Conservation (phyloP, 2,113 vertebrate genomes). For the Oenanthe oenanthe region DNA sequence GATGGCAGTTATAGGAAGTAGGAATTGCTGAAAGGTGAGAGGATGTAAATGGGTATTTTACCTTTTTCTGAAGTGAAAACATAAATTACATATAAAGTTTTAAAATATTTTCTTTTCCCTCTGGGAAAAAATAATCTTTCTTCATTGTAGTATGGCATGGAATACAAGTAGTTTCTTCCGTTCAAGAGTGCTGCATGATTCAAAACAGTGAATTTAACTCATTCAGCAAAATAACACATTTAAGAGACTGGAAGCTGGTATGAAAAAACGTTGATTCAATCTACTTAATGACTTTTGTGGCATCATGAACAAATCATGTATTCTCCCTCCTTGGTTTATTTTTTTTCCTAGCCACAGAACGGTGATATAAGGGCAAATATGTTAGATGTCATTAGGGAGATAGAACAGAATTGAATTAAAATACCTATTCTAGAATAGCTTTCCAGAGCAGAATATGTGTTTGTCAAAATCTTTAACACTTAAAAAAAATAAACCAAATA, state of each 20-base stretch:
- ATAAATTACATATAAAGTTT: not conserved
- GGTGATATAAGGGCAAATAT: not conserved
- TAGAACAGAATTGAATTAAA: not conserved
- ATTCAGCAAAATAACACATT: not conserved
- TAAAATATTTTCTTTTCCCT: not conserved
- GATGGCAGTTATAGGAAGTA: not conserved
- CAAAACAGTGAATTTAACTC: not conserved
- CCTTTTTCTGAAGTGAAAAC: not conserved
- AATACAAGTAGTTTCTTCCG: not conserved
- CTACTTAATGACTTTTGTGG: not conserved
- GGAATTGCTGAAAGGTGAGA: not conserved
- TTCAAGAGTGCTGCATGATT: not conserved
- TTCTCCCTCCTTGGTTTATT: not conserved
- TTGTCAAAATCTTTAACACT: not conserved
- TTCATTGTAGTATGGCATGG: not conserved
- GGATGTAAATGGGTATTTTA: not conserved
- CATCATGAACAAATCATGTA: not conserved
- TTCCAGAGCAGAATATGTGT: not conserved
- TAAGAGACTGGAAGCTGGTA: not conserved
- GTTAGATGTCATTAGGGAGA: not conserved
- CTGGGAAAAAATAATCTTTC: not conserved
- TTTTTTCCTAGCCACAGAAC: not conserved
- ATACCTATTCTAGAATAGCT: not conserved
- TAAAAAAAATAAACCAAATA: not conserved
- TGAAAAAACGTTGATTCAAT: not conserved